Base-by-base conservation (phyloP, 2,797 vertebrate genomes). In the Alauda arvensis region DNA sequence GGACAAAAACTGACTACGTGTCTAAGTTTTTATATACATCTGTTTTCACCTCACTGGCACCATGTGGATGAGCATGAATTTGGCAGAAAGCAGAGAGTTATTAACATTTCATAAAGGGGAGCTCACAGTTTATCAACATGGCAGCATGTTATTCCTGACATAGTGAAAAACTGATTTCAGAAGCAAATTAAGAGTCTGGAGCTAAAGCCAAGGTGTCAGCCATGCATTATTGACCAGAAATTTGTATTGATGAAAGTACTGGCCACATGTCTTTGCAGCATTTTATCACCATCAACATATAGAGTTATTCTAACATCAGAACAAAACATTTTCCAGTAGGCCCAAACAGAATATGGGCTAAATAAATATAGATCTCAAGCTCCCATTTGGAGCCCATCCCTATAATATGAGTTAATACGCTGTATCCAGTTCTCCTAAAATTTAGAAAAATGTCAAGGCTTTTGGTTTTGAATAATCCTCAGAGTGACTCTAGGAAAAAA, bases 91-190 rank as follows among this genome's bases (percentile, higher is more conserved):
- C 57, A 34, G 29, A 15, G 28, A 15, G 6, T 78, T 77, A 84
- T 82, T 89, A 91, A 86, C 51, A 62, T 82, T 89, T 88, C 53
- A 79, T 75, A 88, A 24, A 68, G 37, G 24, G 15, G 33, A 89
- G 17, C 6, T 70, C 39, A 53, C 39, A 76, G 59, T 79, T 89
- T 86, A 74, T 84, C 55, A 61, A 65, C 31, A 68, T 52, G 49
- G 75, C 68, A 94, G 87, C 70, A 67, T n/a, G 57, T 67, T 84
- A 66, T 8, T 87, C 31, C 85, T 85, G 43, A 89, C 59, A 69
- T 4, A 34, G 18, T 71, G 43, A 2, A 2, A 51, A 92, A 72
- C 39, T 48, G 57, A 79, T 74, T 90, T 90, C 71, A 91, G 49
- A 78, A 78, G 51, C 5, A 90, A 77, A 87, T 66, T 68, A 75